Base-by-base conservation (phyloP, 2,797 vertebrate genomes). In the Chiroxiphia lanceolata region DNA sequence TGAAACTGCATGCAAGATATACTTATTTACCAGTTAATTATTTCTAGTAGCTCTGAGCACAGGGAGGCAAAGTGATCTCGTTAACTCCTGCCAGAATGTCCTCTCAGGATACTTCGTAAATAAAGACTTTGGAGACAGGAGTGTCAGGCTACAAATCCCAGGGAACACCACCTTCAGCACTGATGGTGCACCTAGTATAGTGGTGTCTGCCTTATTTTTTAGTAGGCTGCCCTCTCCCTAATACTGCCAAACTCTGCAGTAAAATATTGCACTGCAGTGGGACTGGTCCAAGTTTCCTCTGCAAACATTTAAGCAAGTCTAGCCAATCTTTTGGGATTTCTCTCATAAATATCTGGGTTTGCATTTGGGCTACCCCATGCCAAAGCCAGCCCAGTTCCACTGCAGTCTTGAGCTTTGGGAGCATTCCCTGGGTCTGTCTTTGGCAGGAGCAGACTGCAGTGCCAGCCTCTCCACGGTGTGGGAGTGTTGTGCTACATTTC, bases 401-500 rank as follows among this genome's bases (percentile, higher is more conserved):
- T 65, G 38, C 27, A 47, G 60, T 56, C 23, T 36, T 4, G 10
- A 75, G 80, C 40, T 70, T 34, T 4, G 1, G 31, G 45, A 86
- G 61, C 33, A 16, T 51, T 40, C 21, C 4, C 13, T 13, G 31
- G 31, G 5, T 63, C 69, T 87, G 53, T 4, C 34, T 81, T 21
- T 69, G 50, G 64, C 38, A 34, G 70, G 50, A 80, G 40, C 11
- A 29, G 34, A 1, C 45, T 90, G 86, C 89, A 94, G 26, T 7
- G 1, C 88, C 88, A 33, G 51, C 42, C 63, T 94, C 51, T 81
- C 95, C 95, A 84, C 94, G 6, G 86, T 16, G 88, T 94, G 90
- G 94, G 83, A 94, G 94, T 94, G 81, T 95, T 96, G 95, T 80
- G 90, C 95, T 60, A 2, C 3, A 0, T 83, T 83, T 61, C 42